Percentiles rank a stretch among this genome's conserved stretches.
phyloP scores from a whole-genome alignment of 2,888 invertebrate genomes.

The Taphrorychus bicolor region DNA sequence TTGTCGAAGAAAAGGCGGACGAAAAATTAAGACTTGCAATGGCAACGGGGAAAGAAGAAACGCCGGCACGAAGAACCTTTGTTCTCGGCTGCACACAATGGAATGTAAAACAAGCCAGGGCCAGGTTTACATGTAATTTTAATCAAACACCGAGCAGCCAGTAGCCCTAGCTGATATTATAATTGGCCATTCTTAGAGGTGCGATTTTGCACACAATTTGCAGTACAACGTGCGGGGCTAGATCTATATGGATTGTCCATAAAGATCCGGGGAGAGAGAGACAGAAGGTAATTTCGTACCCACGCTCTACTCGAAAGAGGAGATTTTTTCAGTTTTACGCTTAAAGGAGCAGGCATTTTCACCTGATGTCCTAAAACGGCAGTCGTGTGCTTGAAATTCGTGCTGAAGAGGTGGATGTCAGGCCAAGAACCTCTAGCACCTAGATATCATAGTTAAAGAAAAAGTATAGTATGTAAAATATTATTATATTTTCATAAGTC shows the following conservation, averaged over 20 bases:
- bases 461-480: too few species aligned
- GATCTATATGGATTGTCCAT: slow-evolving; percentile 51
- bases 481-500: too few species aligned
- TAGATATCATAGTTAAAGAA: too few species aligned
- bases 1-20: slow-evolving; percentile 52
- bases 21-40: slow-evolving; percentile 57
- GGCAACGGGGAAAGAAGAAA: slow-evolving; percentile 47
- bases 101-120: slow-evolving; percentile 61
- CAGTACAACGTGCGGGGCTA: slow-evolving; percentile 49
- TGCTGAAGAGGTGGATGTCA: too few species aligned
- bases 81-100: slow-evolving; percentile 60
- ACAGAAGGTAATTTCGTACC: slow-evolving; percentile 54
- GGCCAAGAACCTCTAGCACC: too few species aligned
- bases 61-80: slow-evolving; percentile 60
- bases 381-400: background rate
- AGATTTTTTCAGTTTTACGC: background rate
- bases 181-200: slow-evolving; percentile 58
- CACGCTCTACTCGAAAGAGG: slow-evolving; percentile 37
- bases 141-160: slow-evolving; percentile 58
- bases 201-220: slow-evolving; percentile 61
- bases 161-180: slow-evolving; percentile 57
- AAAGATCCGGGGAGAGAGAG: slow-evolving; percentile 49
- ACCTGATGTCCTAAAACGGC: background rate
- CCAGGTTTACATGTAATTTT: slow-evolving; percentile 61
- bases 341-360: slow-evolving; percentile 4